Conservation (phyloP, 2,888 invertebrate species). For the Lepidochitona cinerea region DNA sequence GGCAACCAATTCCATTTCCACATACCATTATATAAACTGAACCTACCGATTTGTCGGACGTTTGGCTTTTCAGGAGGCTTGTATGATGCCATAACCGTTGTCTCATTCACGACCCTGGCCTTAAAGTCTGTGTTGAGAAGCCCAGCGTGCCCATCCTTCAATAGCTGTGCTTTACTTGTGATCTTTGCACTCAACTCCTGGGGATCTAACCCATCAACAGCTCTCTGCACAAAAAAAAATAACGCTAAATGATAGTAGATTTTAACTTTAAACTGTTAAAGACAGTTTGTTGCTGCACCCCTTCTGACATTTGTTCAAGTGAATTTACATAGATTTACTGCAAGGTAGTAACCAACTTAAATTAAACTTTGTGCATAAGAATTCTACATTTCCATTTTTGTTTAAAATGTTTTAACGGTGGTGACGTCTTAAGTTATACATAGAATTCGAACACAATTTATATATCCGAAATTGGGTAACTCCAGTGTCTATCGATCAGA, state of each 20-base stretch:
- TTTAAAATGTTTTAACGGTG: no score
- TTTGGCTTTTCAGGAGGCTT: slow-evolving; percentile 50
- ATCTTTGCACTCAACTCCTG: slow-evolving; percentile 36
- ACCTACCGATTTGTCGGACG: slow-evolving; percentile 47
- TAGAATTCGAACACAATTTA: no score
- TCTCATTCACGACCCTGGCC: slow-evolving; percentile 48
- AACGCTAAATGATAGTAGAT: neutral
- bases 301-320: neutral
- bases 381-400: no score
- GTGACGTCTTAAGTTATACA: no score
- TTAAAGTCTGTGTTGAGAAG: slow-evolving; percentile 57
- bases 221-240: slow-evolving; percentile 53
- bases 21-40: no score
- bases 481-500: no score
- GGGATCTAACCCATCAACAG: slow-evolving; percentile 51
- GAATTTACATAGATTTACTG: neutral
- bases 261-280: neutral
- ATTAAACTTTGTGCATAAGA: neutral
- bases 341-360: neutral
- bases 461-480: no score
- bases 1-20: no score
- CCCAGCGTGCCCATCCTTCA: slow-evolving; percentile 60
- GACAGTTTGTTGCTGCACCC: neutral
- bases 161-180: slow-evolving; percentile 48
- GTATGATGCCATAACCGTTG: slow-evolving; percentile 58